These are phyloP conservation scores for Melanostoma scalare DNA, from an alignment of 2,888 invertebrate genomes.

Conservation along the genomic window DNA sequence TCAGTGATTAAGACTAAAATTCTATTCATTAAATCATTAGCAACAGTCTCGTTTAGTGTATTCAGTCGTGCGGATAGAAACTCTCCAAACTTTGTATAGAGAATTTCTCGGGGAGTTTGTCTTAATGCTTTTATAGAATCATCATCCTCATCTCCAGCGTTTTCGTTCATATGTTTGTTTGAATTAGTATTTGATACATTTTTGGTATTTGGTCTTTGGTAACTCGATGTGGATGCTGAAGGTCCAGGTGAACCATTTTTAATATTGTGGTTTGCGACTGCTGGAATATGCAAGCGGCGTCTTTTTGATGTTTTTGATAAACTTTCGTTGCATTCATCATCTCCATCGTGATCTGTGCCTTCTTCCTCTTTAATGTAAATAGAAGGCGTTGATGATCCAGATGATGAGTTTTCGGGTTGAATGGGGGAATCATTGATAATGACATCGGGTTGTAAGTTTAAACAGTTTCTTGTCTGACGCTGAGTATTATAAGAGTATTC, in stretches of 20 bases:
- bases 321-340: slow-evolving; percentile 30
- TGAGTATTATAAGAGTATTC: slow-evolving; percentile 25
- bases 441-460: slow-evolving; percentile 43
- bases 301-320: slow-evolving; percentile 3
- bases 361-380: slow-evolving; percentile 80
- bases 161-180: slow-evolving; percentile 10
- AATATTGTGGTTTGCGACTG: slow-evolving; percentile 13
- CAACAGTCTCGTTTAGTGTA: slow-evolving; percentile 79
- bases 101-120: slow-evolving; percentile 77
- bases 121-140: not conserved
- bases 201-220: slow-evolving; percentile 32
- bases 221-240: slow-evolving; percentile 27
- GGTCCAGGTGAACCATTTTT: slow-evolving; percentile 6
- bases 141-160: slow-evolving; percentile 21
- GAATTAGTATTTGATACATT: not conserved
- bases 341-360: slow-evolving; percentile 64
- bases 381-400: slow-evolving; percentile 79
- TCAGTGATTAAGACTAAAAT: slow-evolving; percentile 79
- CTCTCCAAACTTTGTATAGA: slow-evolving; percentile 80
- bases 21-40: slow-evolving; percentile 80
- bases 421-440: slow-evolving; percentile 43
- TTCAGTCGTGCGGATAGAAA: slow-evolving; percentile 80
- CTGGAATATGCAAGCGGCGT: not conserved
- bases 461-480: slow-evolving; percentile 15
- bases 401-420: slow-evolving; percentile 48